Percentiles rank a stretch among this genome's conserved stretches.
Conservation (phyloP, 1,140 invertebrate species). For the Homalodisca vitripennis region DNA sequence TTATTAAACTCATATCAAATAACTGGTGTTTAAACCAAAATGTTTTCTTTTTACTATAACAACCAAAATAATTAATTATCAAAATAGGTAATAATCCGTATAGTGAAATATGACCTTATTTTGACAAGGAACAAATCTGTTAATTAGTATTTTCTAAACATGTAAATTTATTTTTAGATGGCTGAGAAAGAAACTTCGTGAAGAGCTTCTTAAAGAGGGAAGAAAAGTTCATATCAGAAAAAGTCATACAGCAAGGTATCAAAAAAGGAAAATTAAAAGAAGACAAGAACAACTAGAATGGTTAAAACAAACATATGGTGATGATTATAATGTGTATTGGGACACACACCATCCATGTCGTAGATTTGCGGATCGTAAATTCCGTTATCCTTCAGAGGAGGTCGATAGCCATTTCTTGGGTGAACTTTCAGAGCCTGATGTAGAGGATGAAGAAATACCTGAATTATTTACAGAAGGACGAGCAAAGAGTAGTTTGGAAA, state of each 20-base stretch:
- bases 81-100: neutral
- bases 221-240: conserved; percentile 24
- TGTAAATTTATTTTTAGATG: conserved; percentile 30
- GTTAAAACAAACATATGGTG: conserved; percentile 27
- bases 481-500: conserved; percentile 14
- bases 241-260: conserved; percentile 27
- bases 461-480: neutral
- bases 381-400: neutral
- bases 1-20: no score
- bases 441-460: neutral
- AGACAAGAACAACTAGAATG: conserved; percentile 20
- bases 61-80: neutral
- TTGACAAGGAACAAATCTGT: neutral
- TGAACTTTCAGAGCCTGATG: neutral
- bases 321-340: conserved; percentile 26
- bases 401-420: neutral
- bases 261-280: conserved; percentile 16
- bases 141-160: neutral
- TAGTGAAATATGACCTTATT: neutral
- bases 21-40: no score
- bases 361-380: conserved; percentile 25
- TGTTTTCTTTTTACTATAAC: no score
- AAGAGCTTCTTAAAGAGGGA: conserved; percentile 28
- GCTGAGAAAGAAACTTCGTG: conserved; percentile 28
- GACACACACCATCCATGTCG: conserved; percentile 1